Percentiles rank a stretch among this genome's conserved stretches.
These are phyloP conservation scores for Gymnoscopelus braueri DNA, from an alignment of 2,797 vertebrate species.

Conservation along the genomic window DNA sequence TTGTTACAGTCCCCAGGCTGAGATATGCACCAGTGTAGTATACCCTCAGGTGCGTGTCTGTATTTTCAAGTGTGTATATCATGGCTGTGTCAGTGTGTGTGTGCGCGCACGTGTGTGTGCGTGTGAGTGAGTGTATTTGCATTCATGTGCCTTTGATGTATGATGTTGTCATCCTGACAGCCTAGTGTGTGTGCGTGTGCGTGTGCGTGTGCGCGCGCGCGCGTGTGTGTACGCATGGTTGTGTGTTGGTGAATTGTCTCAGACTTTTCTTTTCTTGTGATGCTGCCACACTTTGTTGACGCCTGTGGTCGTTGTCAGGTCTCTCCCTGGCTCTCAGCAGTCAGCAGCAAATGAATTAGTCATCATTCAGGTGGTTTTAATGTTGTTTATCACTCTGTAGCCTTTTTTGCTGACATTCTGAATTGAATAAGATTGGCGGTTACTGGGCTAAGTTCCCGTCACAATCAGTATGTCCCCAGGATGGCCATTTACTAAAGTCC, in stretches of 20 bases:
- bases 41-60: not conserved
- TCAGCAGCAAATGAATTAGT: constrained; percentile 27
- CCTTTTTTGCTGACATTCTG: constrained; percentile 27
- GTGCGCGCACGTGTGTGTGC: not conserved
- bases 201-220: not conserved
- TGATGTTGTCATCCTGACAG: too few relatives aligned
- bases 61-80: not conserved
- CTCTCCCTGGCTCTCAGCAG: constrained; percentile 23
- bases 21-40: not conserved
- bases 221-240: not conserved
- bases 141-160: not conserved
- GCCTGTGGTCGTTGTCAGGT: constrained; percentile 13
- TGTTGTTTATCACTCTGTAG: constrained; percentile 5
- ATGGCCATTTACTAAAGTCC: too few relatives aligned
- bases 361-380: constrained; percentile 45
- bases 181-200: constrained; percentile 1
- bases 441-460: too few relatives aligned
- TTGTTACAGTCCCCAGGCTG: too few relatives aligned
- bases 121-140: constrained; percentile 14
- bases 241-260: not conserved
- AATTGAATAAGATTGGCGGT: constrained; percentile 35
- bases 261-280: not conserved
- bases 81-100: not conserved
- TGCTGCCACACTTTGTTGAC: constrained; percentile 31
- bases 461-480: too few relatives aligned